A percentile compares a stretch with the other conserved stretches of the same genome.
Evolutionary conservation across 64 coral and sea anemone genomes (phyloP).

Genomic region (Dendronephthya gigantea): DNA sequence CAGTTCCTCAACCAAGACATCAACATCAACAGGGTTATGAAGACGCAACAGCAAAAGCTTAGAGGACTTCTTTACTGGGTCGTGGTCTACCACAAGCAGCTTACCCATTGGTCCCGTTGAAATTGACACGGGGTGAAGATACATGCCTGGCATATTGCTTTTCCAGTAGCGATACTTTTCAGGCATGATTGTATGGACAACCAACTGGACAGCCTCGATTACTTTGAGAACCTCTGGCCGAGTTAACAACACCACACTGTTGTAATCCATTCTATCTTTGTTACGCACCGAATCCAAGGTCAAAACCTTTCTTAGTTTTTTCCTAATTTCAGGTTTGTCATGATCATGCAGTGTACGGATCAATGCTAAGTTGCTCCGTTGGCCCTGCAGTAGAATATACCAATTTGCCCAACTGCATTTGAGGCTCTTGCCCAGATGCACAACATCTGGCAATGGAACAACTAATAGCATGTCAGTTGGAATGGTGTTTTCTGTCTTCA

Average conservation of each 20-base stretch:
- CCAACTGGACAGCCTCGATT: not conserved
- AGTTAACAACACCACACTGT: slow-evolving; percentile 7
- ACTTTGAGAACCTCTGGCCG: slow-evolving; percentile 22
- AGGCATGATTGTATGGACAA: slow-evolving; percentile 28
- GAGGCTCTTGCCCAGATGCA: too few species aligned
- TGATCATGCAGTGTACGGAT: slow-evolving; percentile 4
- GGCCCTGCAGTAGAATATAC: slow-evolving; percentile 28
- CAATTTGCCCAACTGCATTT: slow-evolving; percentile 46
- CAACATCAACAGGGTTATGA: slow-evolving; percentile 26
- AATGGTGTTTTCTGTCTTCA: too few species aligned
- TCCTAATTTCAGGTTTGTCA: slow-evolving; percentile 12
- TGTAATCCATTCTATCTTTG: slow-evolving; percentile 38
- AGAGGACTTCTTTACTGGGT: not conserved
- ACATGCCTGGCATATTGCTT: not conserved
- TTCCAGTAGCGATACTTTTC: slow-evolving; percentile 28
- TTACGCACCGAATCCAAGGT: slow-evolving; percentile 33
- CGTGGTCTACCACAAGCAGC: slow-evolving; percentile 22
- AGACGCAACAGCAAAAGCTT: slow-evolving; percentile 9
- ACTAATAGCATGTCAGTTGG: too few species aligned
- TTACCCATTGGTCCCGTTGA: slow-evolving; percentile 5
- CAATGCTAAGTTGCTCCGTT: slow-evolving; percentile 21
- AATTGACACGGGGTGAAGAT: slow-evolving; percentile 22
- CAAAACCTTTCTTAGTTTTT: slow-evolving; percentile 5
- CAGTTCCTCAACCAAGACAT: not conserved
- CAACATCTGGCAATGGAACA: too few species aligned